These are phyloP conservation scores for Drosophila percnosoma DNA, from an alignment of 2,888 invertebrate species.

Conservation along the genomic window DNA sequence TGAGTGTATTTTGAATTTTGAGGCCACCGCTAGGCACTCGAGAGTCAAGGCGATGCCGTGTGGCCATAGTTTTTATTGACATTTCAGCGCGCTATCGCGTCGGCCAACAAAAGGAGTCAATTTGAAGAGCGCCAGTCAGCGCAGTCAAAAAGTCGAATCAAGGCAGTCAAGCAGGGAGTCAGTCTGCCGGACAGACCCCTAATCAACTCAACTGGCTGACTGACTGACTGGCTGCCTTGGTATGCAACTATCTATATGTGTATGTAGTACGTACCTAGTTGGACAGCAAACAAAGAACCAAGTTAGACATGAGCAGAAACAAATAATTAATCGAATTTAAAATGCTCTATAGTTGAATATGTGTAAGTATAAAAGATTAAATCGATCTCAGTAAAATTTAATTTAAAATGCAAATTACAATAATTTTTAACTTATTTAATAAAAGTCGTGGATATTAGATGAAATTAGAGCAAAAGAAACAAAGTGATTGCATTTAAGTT, in stretches of 20 bases:
- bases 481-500: background rate
- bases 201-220: conserved; percentile 69
- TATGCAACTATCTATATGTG: conserved; percentile 42
- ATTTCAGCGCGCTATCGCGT: conserved; percentile 78
- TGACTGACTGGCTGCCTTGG: conserved; percentile 32
- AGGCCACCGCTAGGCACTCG: conserved; percentile 67
- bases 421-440: background rate
- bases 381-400: background rate
- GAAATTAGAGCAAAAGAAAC: too few relatives aligned
- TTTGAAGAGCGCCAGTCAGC: conserved; percentile 65
- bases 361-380: too few relatives aligned
- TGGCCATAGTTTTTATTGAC: conserved; percentile 76
- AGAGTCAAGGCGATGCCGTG: conserved; percentile 72
- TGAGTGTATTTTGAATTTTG: conserved; percentile 70
- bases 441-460: too few relatives aligned
- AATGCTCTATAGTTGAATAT: conserved; percentile 22
- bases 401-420: background rate
- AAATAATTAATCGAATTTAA: conserved; percentile 11
- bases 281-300: conserved; percentile 26
- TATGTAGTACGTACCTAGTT: conserved; percentile 20
- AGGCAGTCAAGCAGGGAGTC: conserved; percentile 10
- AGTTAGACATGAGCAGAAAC: background rate
- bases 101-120: conserved; percentile 79
- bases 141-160: conserved; percentile 21
- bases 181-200: conserved; percentile 66